Base-by-base conservation (phyloP, 2,113 vertebrate genomes). In the Setophaga kirtlandii region DNA sequence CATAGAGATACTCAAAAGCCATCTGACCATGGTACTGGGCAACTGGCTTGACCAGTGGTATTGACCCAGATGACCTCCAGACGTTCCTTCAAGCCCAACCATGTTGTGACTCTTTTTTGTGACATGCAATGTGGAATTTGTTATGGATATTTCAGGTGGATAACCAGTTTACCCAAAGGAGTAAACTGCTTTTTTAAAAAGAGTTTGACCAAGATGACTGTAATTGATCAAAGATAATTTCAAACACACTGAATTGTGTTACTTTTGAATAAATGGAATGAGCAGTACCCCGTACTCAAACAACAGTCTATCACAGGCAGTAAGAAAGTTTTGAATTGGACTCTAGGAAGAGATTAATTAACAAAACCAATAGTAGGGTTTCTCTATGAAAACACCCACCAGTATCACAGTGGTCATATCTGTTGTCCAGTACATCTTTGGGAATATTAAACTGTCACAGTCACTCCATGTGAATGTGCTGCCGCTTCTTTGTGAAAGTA, bases 391-490 rank as follows among this genome's bases (percentile, higher is more conserved):
- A 83, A 85, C 35, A 64, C 23, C 15, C 62, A 76, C 31, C 4
- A 2, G 60, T 46, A 86, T 16, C 47, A 81, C 31, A 63, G 31
- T 13, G 16, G 21, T 46, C 15, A 1, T 44, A 46, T 30, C 22
- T 27, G 18, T 42, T 74, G 47, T 47, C 68, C 47, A 41, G 83
- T 85, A 58, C 25, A 41, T 73, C 14, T n/a, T 42, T 39, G 52
- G 49, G 50, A 83, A n/a, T 53, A 47, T 42, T 5, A 6, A 2
- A 4, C 47, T 68, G 35, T 68, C 44, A 73, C 56, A 53, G 23
- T 47, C 19, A 9, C 15, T 35, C n/a, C 2, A 4, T 24, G 21
- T 42, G 62, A 91, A 75, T 0, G 0, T 1, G 3, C 5, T 90
- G 13, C 30, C 21, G n/a, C 30, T 77, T 67, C 42, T 60, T 20